A percentile compares a stretch with the other conserved stretches of the same genome.
These are phyloP conservation scores for Halichoeres trimaculatus DNA, from an alignment of 2,113 vertebrate genomes.

Conservation along the genomic window DNA sequence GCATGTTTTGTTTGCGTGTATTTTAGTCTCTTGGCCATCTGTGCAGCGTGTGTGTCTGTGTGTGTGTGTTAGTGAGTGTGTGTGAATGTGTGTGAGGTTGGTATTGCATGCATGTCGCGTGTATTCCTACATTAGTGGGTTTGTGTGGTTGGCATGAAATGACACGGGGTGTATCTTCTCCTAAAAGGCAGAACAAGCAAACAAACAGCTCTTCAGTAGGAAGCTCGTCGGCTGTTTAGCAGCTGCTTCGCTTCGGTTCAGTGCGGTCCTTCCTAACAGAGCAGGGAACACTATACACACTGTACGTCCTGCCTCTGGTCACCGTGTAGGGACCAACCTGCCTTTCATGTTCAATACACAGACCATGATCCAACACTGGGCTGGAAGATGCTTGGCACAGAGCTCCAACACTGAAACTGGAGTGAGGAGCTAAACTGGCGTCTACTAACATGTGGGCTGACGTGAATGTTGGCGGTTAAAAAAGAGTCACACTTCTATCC, in stretches of 20 bases:
- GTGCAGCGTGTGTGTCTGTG: conserved; percentile 33
- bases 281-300: not conserved
- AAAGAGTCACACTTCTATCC: no score
- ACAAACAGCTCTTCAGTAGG: conserved; percentile 58
- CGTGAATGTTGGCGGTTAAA: no score
- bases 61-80: conserved; percentile 3
- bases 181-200: conserved; percentile 60
- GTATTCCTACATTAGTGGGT: conserved; percentile 3
- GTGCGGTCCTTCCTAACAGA: conserved; percentile 33
- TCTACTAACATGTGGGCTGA: no score
- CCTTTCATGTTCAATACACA: not conserved
- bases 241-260: conserved; percentile 54
- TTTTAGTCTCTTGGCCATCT: conserved; percentile 27
- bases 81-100: not conserved
- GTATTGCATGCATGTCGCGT: conserved; percentile 34
- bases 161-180: conserved; percentile 51
- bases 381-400: not conserved
- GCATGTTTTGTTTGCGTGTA: conserved; percentile 27
- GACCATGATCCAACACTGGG: not conserved
- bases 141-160: conserved; percentile 62
- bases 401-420: not conserved
- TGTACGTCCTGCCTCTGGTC: conserved; percentile 11
- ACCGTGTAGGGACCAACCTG: not conserved
- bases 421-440: no score
- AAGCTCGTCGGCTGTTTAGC: conserved; percentile 54